Evolutionary conservation across 2,797 vertebrate species (phyloP).

Genomic region (Scyliorhinus canicula): DNA sequence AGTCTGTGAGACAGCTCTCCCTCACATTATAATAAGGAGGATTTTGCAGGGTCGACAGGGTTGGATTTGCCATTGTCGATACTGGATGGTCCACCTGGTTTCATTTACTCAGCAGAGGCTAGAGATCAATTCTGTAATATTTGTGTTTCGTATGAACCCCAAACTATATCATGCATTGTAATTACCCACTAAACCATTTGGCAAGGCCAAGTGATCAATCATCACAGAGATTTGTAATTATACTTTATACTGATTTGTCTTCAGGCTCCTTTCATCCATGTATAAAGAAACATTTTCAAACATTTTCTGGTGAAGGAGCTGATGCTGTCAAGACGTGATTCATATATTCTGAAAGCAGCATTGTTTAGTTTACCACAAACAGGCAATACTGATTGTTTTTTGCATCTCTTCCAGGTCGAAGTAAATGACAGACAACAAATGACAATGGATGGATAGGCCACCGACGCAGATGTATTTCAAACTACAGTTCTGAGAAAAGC

Average conservation of each 20-base stretch:
- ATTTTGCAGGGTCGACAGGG: too few species aligned
- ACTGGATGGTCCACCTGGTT: too few species aligned
- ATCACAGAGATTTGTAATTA: not conserved
- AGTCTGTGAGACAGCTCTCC: too few species aligned
- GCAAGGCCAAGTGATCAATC: not conserved
- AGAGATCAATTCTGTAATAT: not conserved
- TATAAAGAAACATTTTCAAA: not conserved
- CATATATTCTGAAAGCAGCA: not conserved
- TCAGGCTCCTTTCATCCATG: not conserved
- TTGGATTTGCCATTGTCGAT: too few species aligned
- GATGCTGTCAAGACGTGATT: constrained; percentile 13
- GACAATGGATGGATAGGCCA: constrained; percentile 19
- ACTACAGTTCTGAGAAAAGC: constrained; percentile 21
- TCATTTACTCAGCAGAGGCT: not conserved
- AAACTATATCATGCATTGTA: not conserved
- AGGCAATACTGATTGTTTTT: not conserved
- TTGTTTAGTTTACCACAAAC: not conserved
- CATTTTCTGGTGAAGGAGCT: constrained; percentile 29
- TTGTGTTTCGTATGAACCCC: not conserved
- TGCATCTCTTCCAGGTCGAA: constrained; percentile 41
- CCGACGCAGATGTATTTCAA: constrained; percentile 25
- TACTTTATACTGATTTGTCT: not conserved
- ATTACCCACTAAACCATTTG: not conserved
- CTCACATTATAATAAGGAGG: too few species aligned
- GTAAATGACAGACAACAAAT: constrained; percentile 42